A percentile compares a stretch with the other conserved stretches of the same genome.
These are phyloP conservation scores for Erythrocercus mccallii DNA, from an alignment of 2,113 vertebrate genomes.

Conservation along the genomic window DNA sequence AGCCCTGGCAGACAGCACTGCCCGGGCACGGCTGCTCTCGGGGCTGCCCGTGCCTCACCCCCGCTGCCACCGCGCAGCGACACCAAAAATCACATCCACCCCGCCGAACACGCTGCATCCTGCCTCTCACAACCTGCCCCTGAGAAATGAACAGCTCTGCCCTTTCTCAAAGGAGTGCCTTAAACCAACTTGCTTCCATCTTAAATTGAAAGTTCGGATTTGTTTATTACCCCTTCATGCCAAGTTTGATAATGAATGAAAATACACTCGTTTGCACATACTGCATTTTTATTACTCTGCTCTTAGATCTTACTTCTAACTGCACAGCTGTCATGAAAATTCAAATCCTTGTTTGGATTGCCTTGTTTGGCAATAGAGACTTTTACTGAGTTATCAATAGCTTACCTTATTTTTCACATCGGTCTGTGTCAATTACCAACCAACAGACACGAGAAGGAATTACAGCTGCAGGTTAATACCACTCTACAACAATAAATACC, in stretches of 20 bases:
- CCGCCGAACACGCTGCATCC: not conserved
- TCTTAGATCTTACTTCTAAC: not conserved
- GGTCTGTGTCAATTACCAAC: not conserved
- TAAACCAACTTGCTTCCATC: not conserved
- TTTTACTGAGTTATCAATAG: not conserved
- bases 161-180: not conserved
- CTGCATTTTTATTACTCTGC: not conserved
- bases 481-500: not conserved
- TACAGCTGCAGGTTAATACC: not conserved
- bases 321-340: not conserved
- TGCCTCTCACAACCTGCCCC: not conserved
- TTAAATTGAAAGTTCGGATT: not conserved
- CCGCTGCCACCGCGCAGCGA: fast-evolving
- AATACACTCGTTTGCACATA: not conserved
- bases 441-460: not conserved
- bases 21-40: not conserved
- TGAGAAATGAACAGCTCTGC: not conserved
- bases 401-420: not conserved
- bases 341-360: not conserved
- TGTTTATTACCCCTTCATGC: not conserved
- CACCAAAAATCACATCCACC: not conserved
- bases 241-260: not conserved
- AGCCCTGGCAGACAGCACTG: fast-evolving
- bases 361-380: not conserved
- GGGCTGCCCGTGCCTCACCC: not conserved